A percentile compares a stretch with the other conserved stretches of the same genome.
Evolutionary conservation across 2,113 vertebrate species (phyloP).

Genomic region (Eublepharis macularius): DNA sequence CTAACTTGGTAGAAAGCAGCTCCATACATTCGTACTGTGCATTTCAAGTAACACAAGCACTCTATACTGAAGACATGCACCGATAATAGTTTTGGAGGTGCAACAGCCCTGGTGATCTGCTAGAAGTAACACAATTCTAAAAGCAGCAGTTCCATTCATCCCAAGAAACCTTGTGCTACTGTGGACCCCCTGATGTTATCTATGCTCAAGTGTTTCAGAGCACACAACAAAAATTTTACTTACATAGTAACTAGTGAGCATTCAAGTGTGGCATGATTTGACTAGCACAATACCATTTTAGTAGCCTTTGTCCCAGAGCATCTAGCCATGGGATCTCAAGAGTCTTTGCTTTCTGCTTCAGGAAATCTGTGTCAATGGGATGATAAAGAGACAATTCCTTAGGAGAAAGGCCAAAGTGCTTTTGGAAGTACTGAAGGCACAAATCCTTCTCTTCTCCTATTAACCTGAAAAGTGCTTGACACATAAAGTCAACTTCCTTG

Average conservation of each 20-base stretch:
- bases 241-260: background rate
- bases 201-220: accelerated
- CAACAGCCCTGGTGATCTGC: too few species aligned
- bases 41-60: background rate
- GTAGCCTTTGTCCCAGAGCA: conserved; percentile 5
- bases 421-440: accelerated
- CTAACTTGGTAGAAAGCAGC: background rate
- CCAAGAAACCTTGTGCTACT: background rate
- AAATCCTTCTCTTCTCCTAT: background rate
- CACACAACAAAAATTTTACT: background rate
- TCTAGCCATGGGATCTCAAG: conserved; percentile 1
- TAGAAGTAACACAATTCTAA: accelerated
- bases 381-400: background rate
- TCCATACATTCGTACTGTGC: background rate
- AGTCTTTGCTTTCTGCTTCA: background rate
- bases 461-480: background rate
- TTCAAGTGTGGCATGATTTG: background rate
- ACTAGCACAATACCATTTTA: background rate
- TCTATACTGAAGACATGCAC: background rate
- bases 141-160: background rate
- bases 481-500: background rate
- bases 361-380: conserved; percentile 6
- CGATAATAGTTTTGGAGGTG: background rate
- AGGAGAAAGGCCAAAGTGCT: background rate
- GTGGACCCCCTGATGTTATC: background rate